Evolutionary conservation across 53 echinoderm and acorn worm genomes (phyloP), one percentile per base, ranked within the genome.

Genomic region (Crossaster papposus): DNA sequence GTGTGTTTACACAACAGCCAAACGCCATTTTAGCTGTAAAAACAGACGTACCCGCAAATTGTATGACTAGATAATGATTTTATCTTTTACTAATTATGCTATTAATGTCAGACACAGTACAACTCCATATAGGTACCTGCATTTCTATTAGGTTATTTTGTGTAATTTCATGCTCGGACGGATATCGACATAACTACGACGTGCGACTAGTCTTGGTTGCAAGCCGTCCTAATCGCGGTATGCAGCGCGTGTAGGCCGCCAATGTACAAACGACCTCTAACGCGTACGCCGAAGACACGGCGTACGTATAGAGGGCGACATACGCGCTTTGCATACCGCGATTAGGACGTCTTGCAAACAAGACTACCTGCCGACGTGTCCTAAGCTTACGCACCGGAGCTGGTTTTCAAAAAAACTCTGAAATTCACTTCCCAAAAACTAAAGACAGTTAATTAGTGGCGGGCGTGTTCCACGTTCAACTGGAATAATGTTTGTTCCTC

Each of bases 281-380:
- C n/a, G n/a, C n/a, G n/a, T n/a, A n/a, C n/a, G n/a, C n/a, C n/a
- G n/a, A n/a, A n/a, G n/a, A n/a, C n/a, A n/a, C n/a, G n/a, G n/a
- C n/a, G n/a, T n/a, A n/a, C n/a, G n/a, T n/a, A n/a, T n/a, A n/a
- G n/a, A n/a, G n/a, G n/a, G n/a, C n/a, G n/a, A n/a, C n/a, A n/a
- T n/a, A n/a, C n/a, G n/a, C n/a, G n/a, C n/a, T n/a, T n/a, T n/a
- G n/a, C n/a, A n/a, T n/a, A n/a, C n/a, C n/a, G n/a, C n/a, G n/a
- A n/a, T n/a, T n/a, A n/a, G n/a, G n/a, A n/a, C n/a, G n/a, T n/a
- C n/a, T n/a, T n/a, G n/a, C n/a, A n/a, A n/a, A n/a, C n/a, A n/a
- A n/a, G n/a, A n/a, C n/a, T n/a, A n/a, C n/a, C n/a, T n/a, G n/a
- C 76, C 36, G 17, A 36, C 76, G 74, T 73, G 74, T 35, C 74